These are phyloP conservation scores for Drosophila lacteicornis DNA, from an alignment of 1,140 invertebrate genomes.

Conservation along the genomic window DNA sequence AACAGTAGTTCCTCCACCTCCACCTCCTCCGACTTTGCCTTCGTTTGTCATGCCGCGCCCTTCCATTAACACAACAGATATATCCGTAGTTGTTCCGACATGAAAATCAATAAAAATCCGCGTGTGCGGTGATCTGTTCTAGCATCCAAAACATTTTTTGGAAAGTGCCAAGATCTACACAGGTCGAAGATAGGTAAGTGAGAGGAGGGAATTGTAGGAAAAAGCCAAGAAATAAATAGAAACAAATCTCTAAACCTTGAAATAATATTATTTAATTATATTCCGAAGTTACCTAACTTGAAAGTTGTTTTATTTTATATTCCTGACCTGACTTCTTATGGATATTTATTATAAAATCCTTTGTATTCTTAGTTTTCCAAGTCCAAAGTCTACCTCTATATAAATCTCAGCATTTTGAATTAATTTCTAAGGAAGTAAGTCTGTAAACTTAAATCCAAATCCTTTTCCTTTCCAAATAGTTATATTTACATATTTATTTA, in stretches of 20 bases:
- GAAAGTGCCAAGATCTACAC: conserved; percentile 37
- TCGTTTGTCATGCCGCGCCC: conserved; percentile 62
- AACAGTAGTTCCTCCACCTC: conserved; percentile 45
- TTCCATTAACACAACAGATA: conserved; percentile 73
- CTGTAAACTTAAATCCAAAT: not conserved
- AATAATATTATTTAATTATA: not conserved
- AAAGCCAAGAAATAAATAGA: not conserved
- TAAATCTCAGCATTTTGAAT: not conserved
- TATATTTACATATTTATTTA: not conserved
- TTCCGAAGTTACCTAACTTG: not conserved
- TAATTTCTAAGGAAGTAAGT: not conserved
- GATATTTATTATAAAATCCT: too few relatives aligned
- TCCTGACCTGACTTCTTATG: too few relatives aligned
- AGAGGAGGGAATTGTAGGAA: not conserved
- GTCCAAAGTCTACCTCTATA: not conserved
- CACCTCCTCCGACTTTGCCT: not conserved
- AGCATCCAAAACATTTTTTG: not conserved
- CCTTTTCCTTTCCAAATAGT: not conserved
- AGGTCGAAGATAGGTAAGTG: not conserved
- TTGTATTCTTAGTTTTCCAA: too few relatives aligned
- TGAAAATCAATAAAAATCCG: conserved; percentile 74
- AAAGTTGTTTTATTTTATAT: not conserved
- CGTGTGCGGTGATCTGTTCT: conserved; percentile 68
- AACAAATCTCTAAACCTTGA: not conserved
- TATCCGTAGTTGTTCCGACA: conserved; percentile 63